Base-by-base conservation (phyloP, 2,797 vertebrate species). In the Centroberyx gerrardi region DNA sequence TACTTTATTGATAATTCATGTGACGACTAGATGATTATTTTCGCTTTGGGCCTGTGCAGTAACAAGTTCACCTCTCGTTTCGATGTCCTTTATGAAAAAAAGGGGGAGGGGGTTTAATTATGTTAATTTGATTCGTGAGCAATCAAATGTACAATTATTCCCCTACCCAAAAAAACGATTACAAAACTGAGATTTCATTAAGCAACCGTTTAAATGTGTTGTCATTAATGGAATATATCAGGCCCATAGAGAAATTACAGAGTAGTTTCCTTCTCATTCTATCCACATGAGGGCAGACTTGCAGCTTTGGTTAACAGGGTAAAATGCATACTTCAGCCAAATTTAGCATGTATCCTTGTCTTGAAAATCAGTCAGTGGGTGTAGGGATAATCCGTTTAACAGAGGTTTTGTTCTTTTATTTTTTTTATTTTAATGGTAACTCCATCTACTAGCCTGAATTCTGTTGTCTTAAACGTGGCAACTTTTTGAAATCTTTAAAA, bases 271-370 rank as follows among this genome's bases (percentile, higher is more conserved):
- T 93, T 78, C 89, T 61, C 61, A 12, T 44, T 68, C 63, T 75
- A 88, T 91, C 97, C 97, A 99, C 97, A 95, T 82, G 97, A 95
- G 96, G 97, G 97, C 97, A 95, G 92, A 82, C 95, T 94, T 93
- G 92, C 44, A 94, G 81, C 85, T 91, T 48, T 62, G 52, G 15
- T 64, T 72, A 17, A 3, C 9, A 31, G 62, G 72, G 76, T 31
- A 55, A 75, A 78, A 78, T 17, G 65, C 74, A 81, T 42, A 60
- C 42, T 46, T 70, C 15, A 80, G 69, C 40, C 63, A 82, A 74
- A 74, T 79, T 59, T 38, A 74, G 64, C 71, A 76, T 70, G 10
- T 4, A 76, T 48, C 48, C 62, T 65, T 60, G 33, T 68, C 62
- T 65, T 84, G 65, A 44, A 84, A 71, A 76, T 18, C 44, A 58